Evolutionary conservation across 37 sponge, comb jelly and placozoan genomes (phyloP).

Genomic region (Aplysina aerophoba): DNA sequence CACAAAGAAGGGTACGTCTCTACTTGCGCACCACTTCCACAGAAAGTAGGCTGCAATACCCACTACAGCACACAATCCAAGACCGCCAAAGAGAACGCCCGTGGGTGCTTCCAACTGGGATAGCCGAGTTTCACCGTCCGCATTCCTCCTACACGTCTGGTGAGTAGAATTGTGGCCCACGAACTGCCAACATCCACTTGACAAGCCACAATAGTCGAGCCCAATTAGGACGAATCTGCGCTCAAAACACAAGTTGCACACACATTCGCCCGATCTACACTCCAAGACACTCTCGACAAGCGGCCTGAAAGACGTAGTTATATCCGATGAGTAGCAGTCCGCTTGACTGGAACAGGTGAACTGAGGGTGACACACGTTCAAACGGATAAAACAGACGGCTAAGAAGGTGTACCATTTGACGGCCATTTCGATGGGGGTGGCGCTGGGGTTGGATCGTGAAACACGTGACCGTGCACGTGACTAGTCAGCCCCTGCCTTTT

Average conservation of each 20-base stretch:
- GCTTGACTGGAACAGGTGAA: conserved; percentile 19
- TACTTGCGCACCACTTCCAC: background rate
- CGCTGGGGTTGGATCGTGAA: too few species aligned
- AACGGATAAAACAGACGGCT: background rate
- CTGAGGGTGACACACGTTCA: conserved; percentile 3
- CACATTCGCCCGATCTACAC: conserved; percentile 2
- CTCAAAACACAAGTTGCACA: conserved; percentile 22
- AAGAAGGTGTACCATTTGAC: background rate
- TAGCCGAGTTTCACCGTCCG: background rate
- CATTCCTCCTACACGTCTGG: conserved; percentile 5
- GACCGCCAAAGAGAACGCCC: conserved; percentile 13
- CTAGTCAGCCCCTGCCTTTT: too few species aligned
- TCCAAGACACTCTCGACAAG: background rate
- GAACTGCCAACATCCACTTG: background rate
- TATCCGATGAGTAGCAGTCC: conserved; percentile 11
- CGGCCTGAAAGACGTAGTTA: conserved; percentile 19
- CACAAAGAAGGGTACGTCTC: background rate
- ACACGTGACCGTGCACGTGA: too few species aligned
- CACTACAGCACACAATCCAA: background rate
- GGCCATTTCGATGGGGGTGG: too few species aligned
- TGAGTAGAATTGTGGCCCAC: conserved; percentile 22
- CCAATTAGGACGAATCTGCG: background rate
- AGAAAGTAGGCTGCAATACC: background rate
- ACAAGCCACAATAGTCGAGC: background rate
- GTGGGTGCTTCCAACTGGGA: conserved; percentile 13